Conservation (phyloP, 2,797 vertebrate genomes). For the Bradypodion ventrale region DNA sequence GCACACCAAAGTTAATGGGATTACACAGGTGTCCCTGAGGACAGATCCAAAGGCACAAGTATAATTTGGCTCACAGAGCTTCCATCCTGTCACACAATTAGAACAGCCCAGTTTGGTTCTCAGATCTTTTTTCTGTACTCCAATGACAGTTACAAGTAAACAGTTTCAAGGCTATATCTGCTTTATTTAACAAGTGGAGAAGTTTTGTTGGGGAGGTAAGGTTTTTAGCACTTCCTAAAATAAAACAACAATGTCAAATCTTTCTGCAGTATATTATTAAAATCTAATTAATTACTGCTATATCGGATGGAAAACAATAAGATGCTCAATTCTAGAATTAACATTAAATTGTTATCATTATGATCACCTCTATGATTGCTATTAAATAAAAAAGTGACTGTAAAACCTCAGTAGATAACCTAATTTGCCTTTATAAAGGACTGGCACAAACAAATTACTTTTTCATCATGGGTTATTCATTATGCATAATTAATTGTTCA, state of each 20-base stretch:
- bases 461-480: slow-evolving; percentile 25
- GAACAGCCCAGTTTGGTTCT: background rate
- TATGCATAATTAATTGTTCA: slow-evolving; percentile 7
- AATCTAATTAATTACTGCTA: background rate
- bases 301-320: slow-evolving; percentile 20
- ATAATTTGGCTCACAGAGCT: background rate
- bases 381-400: background rate
- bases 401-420: background rate
- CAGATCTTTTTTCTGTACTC: background rate
- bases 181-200: background rate
- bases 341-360: background rate
- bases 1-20: slow-evolving; percentile 7
- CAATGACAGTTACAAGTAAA: background rate
- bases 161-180: background rate
- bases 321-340: background rate
- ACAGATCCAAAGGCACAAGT: background rate
- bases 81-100: background rate
- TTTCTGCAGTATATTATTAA: slow-evolving; percentile 11
- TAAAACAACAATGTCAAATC: slow-evolving; percentile 4
- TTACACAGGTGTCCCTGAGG: background rate
- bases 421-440: slow-evolving; percentile 9
- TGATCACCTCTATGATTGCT: slow-evolving; percentile 3
- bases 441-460: slow-evolving; percentile 35
- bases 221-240: background rate
- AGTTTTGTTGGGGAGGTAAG: background rate